phyloP scores from a whole-genome alignment of 2,888 invertebrate genomes.

The Byasa hedistus region DNA sequence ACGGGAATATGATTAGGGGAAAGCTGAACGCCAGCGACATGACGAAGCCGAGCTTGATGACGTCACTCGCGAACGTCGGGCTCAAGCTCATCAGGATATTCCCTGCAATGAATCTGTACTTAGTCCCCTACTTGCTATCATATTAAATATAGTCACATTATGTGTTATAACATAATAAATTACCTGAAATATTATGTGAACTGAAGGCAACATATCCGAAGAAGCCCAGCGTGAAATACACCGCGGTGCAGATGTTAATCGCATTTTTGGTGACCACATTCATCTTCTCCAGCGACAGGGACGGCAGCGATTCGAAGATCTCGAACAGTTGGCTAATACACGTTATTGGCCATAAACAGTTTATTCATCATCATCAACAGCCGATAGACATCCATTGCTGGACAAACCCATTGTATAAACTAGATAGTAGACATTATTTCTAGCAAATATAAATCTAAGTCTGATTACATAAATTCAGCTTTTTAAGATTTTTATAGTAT shows the following conservation, averaged over 20 bases:
- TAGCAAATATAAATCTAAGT: neutral
- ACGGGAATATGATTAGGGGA: slow-evolving; percentile 97
- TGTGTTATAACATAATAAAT: neutral
- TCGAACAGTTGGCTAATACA: slow-evolving; percentile 89
- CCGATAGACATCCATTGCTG: too few species aligned
- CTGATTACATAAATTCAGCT: neutral
- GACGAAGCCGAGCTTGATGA: slow-evolving; percentile 96
- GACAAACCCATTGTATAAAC: too few species aligned
- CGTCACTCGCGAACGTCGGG: slow-evolving; percentile 89
- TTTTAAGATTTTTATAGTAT: too few species aligned
- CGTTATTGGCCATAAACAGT: too few species aligned
- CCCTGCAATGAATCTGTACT: slow-evolving; percentile 79
- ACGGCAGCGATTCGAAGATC: slow-evolving; percentile 93
- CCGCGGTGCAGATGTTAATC: slow-evolving; percentile 93
- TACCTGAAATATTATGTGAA: slow-evolving; percentile 86
- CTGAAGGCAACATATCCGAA: slow-evolving; percentile 96
- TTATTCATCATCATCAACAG: too few species aligned
- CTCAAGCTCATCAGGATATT: slow-evolving; percentile 94
- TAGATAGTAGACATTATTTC: neutral
- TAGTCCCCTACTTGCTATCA: neutral
- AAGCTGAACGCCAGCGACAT: slow-evolving; percentile 97
- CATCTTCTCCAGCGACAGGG: slow-evolving; percentile 93
- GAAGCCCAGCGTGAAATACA: slow-evolving; percentile 94
- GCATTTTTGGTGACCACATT: slow-evolving; percentile 92
- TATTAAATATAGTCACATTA: neutral